A percentile compares a stretch with the other conserved stretches of the same genome.
Evolutionary conservation across 2,113 vertebrate genomes (phyloP).

Genomic region (Caretta caretta): DNA sequence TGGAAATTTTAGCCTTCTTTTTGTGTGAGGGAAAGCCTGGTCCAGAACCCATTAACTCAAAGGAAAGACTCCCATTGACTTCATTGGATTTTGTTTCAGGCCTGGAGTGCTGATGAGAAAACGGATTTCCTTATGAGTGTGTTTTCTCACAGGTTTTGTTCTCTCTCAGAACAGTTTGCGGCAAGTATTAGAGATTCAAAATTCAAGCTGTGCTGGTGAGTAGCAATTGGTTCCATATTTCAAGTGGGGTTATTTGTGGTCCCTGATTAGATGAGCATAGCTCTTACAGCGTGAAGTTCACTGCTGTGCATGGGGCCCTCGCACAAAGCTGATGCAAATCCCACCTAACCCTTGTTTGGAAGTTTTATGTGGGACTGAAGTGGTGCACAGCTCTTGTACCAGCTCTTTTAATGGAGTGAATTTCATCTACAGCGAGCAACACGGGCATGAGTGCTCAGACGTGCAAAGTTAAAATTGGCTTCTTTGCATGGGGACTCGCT

Average conservation of each 20-base stretch:
- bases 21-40: not conserved
- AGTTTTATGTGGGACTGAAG: not conserved
- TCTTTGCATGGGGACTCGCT: not conserved
- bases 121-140: not conserved
- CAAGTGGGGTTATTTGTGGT: not conserved
- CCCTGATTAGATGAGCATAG: not conserved
- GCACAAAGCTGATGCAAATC: not conserved
- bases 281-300: not conserved
- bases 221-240: not conserved
- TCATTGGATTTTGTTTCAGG: not conserved
- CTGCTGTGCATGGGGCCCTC: not conserved
- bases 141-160: not conserved
- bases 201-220: not conserved
- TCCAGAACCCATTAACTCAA: not conserved
- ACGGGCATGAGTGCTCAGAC: not conserved
- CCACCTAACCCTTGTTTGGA: not conserved
- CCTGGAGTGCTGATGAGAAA: not conserved
- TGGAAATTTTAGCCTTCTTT: not conserved
- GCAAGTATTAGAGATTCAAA: not conserved
- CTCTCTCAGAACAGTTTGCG: not conserved
- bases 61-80: not conserved
- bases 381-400: not conserved
- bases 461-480: not conserved
- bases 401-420: not conserved
- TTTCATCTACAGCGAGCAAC: not conserved